phyloP scores from a whole-genome alignment of 53 echinoderm and acorn worm genomes.

The Arbacia lixula region DNA sequence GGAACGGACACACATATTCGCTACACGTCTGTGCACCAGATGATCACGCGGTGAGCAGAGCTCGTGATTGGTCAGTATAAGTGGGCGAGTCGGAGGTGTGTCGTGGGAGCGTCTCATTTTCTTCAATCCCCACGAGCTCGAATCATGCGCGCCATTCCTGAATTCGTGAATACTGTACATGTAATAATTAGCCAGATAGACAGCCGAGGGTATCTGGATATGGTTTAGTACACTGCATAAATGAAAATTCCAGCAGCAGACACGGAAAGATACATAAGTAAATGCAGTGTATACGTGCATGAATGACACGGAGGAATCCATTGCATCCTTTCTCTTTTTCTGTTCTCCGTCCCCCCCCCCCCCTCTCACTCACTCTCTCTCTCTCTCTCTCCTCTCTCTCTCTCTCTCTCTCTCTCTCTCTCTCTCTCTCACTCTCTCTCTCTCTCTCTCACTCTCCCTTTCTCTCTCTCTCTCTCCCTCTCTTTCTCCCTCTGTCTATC shows the following conservation, averaged over 20 bases:
- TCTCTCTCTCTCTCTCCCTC: slow-evolving; percentile 4
- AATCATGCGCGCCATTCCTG: too few species aligned
- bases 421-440: not conserved
- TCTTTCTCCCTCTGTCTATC: not conserved
- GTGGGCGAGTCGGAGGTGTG: slow-evolving; percentile 7
- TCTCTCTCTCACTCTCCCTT: not conserved
- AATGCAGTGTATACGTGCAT: too few species aligned
- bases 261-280: too few species aligned
- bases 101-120: not conserved
- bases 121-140: not conserved
- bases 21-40: not conserved
- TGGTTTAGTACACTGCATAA: too few species aligned
- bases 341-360: not conserved
- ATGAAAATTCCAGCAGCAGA: too few species aligned
- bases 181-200: too few species aligned
- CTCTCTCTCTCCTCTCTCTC: not conserved
- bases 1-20: too few species aligned
- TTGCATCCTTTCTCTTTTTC: not conserved
- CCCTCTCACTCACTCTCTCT: not conserved
- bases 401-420: too few species aligned
- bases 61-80: slow-evolving; percentile 15
- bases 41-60: not conserved
- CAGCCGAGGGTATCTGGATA: too few species aligned
- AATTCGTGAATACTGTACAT: too few species aligned
- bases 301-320: too few species aligned